Base-by-base conservation (phyloP, 2,113 vertebrate species). In the Romanogobio albipinnatus region DNA sequence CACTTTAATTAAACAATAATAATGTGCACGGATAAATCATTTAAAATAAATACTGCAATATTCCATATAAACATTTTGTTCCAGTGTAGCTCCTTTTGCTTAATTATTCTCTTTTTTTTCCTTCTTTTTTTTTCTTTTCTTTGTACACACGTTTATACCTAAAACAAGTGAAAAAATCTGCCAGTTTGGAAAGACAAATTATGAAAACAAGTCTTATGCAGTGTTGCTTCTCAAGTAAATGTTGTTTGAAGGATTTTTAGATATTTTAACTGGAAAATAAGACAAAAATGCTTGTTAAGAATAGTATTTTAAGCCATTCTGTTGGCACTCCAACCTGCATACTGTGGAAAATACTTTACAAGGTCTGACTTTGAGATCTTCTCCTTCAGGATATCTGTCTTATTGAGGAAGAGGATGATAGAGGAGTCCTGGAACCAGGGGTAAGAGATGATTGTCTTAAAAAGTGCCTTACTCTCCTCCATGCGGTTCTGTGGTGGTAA, bases 331-430 rank as follows among this genome's bases (percentile, higher is more conserved):
- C 94, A 91, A 97, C 96, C 96, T 15, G 62, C 92, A 58, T 93
- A 97, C 17, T 91, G 87, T 53, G 96, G 95, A 84, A 96, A 99
- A 89, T 97, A 97, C 87, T 93, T 94, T 22, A 88, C 92, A 85
- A 98, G 83, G 87, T 97, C 92, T 9, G 96, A 98, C 33, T 93
- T 89, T 86, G 86, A 85, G 73, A 97, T 97, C 90, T 98, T 98
- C 90, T 98, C 95, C 82, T 95, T 90, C 56, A 97, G 89, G 88
- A 98, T 89, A 91, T 98, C 96, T 24, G 92, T 97, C 91, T 97
- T 97, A 90, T 97, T 98, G 83, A 98, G 93, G 88, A 98, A 97
- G 73, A 97, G 91, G 89, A 97, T 97, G 84, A 95, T 93, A 29
- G 97, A 97, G 10, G 95, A 95, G 9, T 96, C 95, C 43, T 94